These are phyloP conservation scores for Arnoldichthys spilopterus DNA, from an alignment of 2,797 vertebrate genomes.

Conservation along the genomic window DNA sequence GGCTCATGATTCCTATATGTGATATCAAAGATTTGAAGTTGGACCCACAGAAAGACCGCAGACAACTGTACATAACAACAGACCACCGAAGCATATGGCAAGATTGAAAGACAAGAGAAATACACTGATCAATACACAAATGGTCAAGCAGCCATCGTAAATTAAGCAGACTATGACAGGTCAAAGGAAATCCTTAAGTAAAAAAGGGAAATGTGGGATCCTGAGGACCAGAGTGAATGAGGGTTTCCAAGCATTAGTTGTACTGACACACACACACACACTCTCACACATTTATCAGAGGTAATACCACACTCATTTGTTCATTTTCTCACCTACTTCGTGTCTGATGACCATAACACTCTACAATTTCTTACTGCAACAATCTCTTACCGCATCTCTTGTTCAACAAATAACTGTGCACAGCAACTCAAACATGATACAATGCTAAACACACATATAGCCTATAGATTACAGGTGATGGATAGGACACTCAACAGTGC, in stretches of 20 bases:
- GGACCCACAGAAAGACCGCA: constrained; percentile 49
- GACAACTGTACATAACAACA: constrained; percentile 40
- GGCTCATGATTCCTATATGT: constrained; percentile 56
- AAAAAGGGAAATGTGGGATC: constrained; percentile 61
- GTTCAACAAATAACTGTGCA: constrained; percentile 10
- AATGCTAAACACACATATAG: constrained; percentile 40
- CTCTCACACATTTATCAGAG: constrained; percentile 51
- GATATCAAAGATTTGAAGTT: constrained; percentile 48
- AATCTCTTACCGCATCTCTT: constrained; percentile 11
- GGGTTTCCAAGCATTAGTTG: constrained; percentile 54
- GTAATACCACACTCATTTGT: constrained; percentile 53
- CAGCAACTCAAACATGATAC: constrained; percentile 25
- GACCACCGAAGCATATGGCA: constrained; percentile 20
- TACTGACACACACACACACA: constrained; percentile 38
- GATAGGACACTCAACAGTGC: constrained; percentile 65
- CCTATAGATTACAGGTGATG: constrained; percentile 64
- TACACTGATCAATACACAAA: constrained; percentile 40
- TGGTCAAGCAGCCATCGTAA: constrained; percentile 46
- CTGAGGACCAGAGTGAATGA: constrained; percentile 64
- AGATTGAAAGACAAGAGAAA: constrained; percentile 12
- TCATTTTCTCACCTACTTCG: constrained; percentile 37
- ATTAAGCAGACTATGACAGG: constrained; percentile 41
- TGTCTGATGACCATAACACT: constrained; percentile 54
- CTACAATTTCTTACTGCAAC: constrained; percentile 54
- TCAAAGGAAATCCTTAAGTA: constrained; percentile 50